A percentile compares a stretch with the other conserved stretches of the same genome.
These are phyloP conservation scores for Psammodynastes pulverulentus DNA, from an alignment of 2,113 vertebrate genomes.

Conservation along the genomic window DNA sequence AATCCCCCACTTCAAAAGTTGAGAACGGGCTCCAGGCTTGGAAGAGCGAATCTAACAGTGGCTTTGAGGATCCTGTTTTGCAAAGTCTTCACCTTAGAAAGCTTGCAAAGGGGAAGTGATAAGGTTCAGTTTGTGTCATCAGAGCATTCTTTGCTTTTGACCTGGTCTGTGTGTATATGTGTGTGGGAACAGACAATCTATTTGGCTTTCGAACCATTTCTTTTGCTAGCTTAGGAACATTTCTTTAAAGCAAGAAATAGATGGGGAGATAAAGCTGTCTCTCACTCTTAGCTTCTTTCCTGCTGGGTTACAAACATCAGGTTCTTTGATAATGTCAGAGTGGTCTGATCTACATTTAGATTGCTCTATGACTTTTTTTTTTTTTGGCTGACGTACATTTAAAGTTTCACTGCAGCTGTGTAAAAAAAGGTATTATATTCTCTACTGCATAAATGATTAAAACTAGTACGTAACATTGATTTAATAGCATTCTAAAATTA, in stretches of 20 bases:
- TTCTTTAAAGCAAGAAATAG: not conserved
- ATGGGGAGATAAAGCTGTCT: not conserved
- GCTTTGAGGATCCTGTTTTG: not conserved
- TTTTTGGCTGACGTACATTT: conserved; percentile 37
- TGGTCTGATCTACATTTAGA: not conserved
- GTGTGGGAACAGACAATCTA: not conserved
- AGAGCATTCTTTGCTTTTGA: not conserved
- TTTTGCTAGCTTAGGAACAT: not conserved
- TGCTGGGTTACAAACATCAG: not conserved
- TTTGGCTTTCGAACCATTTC: not conserved
- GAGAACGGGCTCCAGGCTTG: not conserved
- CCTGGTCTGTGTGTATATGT: not conserved
- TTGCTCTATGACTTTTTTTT: not conserved
- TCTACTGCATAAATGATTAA: conserved; percentile 66
- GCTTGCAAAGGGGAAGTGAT: not conserved
- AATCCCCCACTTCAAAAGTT: not conserved
- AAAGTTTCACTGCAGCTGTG: conserved; percentile 49
- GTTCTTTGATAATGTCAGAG: not conserved
- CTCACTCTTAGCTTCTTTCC: not conserved
- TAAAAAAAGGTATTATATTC: conserved; percentile 58
- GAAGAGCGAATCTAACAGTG: not conserved
- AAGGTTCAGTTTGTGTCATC: not conserved
- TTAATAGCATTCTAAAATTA: conserved; percentile 69
- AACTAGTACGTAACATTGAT: conserved; percentile 62
- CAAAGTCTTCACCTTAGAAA: not conserved